phyloP scores from a whole-genome alignment of 2,113 vertebrate genomes.

The Apodemus speciosus region DNA sequence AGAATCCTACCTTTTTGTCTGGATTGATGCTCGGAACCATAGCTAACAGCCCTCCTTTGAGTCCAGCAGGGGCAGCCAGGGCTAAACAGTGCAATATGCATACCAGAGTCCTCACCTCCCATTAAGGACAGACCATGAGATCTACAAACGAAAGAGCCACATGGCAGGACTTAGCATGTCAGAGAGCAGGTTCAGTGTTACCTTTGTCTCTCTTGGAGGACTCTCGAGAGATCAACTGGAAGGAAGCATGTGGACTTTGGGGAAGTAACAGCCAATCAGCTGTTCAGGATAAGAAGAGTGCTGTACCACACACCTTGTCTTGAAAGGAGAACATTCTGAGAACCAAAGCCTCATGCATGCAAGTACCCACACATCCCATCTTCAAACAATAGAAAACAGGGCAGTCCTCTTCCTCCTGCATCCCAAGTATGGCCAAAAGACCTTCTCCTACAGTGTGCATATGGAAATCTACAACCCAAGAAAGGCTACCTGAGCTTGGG shows the following conservation, averaged over 20 bases:
- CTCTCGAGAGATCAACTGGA: constrained; percentile 47
- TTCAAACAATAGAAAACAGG: constrained; percentile 24
- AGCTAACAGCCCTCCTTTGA: constrained; percentile 8
- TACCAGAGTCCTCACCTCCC: not conserved
- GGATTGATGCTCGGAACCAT: not conserved
- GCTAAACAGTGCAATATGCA: not conserved
- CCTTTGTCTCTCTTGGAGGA: constrained; percentile 61
- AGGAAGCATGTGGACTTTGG: too few species aligned
- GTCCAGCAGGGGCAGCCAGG: not conserved
- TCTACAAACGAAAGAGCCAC: constrained; percentile 48
- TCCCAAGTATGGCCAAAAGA: not conserved
- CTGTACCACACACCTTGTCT: constrained; percentile 46
- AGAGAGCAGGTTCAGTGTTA: constrained; percentile 57
- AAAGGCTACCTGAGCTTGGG: not conserved
- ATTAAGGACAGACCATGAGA: constrained; percentile 18
- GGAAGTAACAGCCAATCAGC: not conserved
- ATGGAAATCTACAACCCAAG: fast-evolving
- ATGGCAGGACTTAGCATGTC: not conserved
- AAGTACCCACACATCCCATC: not conserved
- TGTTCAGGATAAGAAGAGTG: constrained; percentile 32
- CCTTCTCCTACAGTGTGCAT: not conserved
- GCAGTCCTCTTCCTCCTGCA: not conserved
- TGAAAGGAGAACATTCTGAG: constrained; percentile 69
- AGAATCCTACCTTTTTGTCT: not conserved
- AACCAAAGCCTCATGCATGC: constrained; percentile 21